These are phyloP conservation scores for Sussaba pulchella DNA, from an alignment of 2,888 invertebrate genomes.

Conservation along the genomic window DNA sequence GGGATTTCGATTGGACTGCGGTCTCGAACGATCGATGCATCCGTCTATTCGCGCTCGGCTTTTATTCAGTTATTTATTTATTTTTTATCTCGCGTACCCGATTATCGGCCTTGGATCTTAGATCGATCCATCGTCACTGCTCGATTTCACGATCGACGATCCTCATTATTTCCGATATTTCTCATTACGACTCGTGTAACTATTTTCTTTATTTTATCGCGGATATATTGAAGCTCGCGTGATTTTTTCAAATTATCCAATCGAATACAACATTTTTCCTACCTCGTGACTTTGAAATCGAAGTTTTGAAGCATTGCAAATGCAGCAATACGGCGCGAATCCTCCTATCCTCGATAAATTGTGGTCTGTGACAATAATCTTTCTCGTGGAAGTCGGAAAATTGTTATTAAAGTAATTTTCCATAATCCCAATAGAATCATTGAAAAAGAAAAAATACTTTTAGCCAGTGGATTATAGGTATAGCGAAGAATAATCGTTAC, in stretches of 20 bases:
- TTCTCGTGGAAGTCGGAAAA: no score
- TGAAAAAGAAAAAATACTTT: neutral
- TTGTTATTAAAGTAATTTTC: no score
- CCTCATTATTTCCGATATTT: constrained; percentile 25
- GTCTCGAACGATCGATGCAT: constrained; percentile 71
- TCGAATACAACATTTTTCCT: constrained; percentile 1
- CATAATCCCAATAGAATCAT: no score
- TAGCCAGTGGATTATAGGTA: neutral
- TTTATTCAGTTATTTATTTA: neutral
- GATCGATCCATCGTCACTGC: constrained; percentile 58
- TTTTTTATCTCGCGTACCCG: constrained; percentile 31
- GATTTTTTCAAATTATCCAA: constrained; percentile 7
- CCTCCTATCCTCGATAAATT: no score
- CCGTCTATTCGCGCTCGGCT: constrained; percentile 37
- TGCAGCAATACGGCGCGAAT: neutral
- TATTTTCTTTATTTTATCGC: constrained; percentile 16
- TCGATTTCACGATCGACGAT: constrained; percentile 39
- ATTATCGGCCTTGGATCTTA: constrained; percentile 56
- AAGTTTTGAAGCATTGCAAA: no score
- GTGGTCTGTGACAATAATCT: no score
- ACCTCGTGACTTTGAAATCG: no score
- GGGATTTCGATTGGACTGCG: constrained; percentile 79
- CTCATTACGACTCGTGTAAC: no score
- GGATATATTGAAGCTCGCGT: neutral
- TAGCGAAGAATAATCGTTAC: constrained; percentile 7